These are phyloP conservation scores for Mionectes macconnelli DNA, from an alignment of 2,113 vertebrate species.

Conservation along the genomic window DNA sequence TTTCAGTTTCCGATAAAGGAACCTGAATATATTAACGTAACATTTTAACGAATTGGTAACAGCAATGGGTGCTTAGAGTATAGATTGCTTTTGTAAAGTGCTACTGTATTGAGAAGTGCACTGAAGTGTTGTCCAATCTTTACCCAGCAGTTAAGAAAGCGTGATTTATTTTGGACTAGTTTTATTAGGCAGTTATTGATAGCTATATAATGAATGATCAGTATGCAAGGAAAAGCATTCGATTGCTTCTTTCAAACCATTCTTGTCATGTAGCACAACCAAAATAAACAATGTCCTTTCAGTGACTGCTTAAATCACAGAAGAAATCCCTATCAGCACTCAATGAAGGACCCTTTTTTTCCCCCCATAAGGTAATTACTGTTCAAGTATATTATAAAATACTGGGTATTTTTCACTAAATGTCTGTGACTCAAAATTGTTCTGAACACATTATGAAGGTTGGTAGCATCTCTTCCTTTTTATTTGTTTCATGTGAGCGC, in stretches of 20 bases:
- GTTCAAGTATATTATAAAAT: background rate
- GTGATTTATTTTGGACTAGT: constrained; percentile 17
- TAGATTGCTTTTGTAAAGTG: background rate
- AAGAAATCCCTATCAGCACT: background rate
- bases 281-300: background rate
- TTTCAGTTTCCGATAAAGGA: constrained; percentile 5
- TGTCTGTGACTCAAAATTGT: background rate
- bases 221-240: constrained; percentile 8
- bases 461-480: background rate
- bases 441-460: background rate
- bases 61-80: background rate
- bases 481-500: background rate
- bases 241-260: background rate
- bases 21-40: constrained; percentile 11
- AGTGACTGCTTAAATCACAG: background rate
- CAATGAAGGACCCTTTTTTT: background rate
- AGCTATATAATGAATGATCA: constrained; percentile 23
- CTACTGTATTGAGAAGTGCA: constrained; percentile 25
- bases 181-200: constrained; percentile 49
- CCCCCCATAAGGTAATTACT: background rate
- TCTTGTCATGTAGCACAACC: background rate
- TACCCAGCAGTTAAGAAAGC: constrained; percentile 15
- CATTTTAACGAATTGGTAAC: constrained; percentile 13
- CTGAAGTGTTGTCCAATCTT: background rate
- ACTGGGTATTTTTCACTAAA: background rate